A percentile compares a stretch with the other conserved stretches of the same genome.
Conservation (phyloP, 2,797 vertebrate species). For the Pangasius sanitwongsei region DNA sequence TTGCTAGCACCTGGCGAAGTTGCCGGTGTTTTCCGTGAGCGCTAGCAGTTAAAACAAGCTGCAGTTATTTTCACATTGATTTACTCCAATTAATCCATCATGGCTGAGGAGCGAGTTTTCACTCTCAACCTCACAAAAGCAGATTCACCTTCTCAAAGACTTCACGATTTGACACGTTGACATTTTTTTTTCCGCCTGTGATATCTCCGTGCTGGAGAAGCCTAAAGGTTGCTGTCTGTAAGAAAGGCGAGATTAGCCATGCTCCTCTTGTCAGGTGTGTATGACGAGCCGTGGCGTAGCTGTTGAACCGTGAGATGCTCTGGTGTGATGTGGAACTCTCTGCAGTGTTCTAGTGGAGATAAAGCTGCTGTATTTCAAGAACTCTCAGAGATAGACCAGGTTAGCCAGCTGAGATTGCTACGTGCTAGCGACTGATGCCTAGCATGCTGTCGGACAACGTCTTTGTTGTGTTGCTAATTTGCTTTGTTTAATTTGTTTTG, state of each 20-base stretch:
- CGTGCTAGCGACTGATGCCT: background rate
- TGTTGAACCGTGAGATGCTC: slow-evolving; percentile 50
- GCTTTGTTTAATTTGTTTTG: background rate
- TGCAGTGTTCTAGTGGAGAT: slow-evolving; percentile 22
- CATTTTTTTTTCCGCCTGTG: slow-evolving; percentile 51
- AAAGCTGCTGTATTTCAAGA: slow-evolving; percentile 36
- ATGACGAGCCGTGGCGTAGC: slow-evolving; percentile 37
- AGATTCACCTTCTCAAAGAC: slow-evolving; percentile 50
- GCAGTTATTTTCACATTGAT: slow-evolving; percentile 29
- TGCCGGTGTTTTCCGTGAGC: too few relatives aligned
- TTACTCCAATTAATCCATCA: slow-evolving; percentile 46
- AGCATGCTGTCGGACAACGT: background rate
- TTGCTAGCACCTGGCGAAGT: background rate
- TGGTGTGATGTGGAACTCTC: slow-evolving; percentile 34
- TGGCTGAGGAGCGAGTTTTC: slow-evolving; percentile 7
- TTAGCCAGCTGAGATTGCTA: background rate
- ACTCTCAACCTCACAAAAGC: slow-evolving; percentile 26
- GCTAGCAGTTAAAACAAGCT: background rate
- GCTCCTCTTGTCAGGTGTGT: slow-evolving; percentile 53
- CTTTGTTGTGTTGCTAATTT: background rate
- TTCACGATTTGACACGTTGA: slow-evolving; percentile 53
- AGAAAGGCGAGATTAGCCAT: slow-evolving; percentile 51
- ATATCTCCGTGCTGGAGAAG: slow-evolving; percentile 38
- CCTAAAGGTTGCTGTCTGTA: slow-evolving; percentile 54
- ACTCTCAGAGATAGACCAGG: slow-evolving; percentile 10